Evolutionary conservation across 2,113 vertebrate genomes (phyloP), one percentile per base, ranked within the genome.

Genomic region (Paedocypris sp.): DNA sequence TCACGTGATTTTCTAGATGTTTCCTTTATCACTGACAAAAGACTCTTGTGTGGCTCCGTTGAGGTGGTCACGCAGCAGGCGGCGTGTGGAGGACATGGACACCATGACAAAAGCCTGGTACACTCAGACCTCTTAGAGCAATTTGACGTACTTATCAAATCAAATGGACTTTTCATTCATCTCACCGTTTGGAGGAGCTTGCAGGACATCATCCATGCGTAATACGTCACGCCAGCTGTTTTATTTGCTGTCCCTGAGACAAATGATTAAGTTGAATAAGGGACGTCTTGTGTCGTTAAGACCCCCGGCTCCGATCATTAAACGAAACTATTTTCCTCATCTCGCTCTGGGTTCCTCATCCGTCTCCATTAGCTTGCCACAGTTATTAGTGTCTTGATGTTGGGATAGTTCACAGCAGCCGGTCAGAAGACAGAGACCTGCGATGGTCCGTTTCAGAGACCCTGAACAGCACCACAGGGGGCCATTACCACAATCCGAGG

Each of bases 371-470:
- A 57, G 25, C 38, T 5, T 26, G 28, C 13, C 4, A 6, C 1
- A 3, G 36, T 57, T 57, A 43, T 57, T 57, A 57, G 53, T 42
- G 36, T 3, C 2, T 2, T 57, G 42, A 57, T 57, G 53, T 57
- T 42, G 36, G 7, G 38, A 57, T 57, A 57, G 42, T 57, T 57
- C 53, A 57, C 25, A 1, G 1, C 16, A 16, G 38, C 28, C 15
- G 25, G 53, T 57, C 38, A 29, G 20, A 29, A 42, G 38, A 57
- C 38, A 42, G 10, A 57, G 53, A 57, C 36, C 36, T 57, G 25
- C 2, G 25, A 42, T 41, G 5, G 25, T 25, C 26, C 20, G 10
- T 57, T 42, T 31, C 25, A 42, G 38, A 29, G 38, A 36, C 11
- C 9, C 15, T 9, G 3, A 19, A 56, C 35, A 28, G 38, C 11